Conservation (phyloP, 2,888 invertebrate genomes). For the Spicauda simplicius region DNA sequence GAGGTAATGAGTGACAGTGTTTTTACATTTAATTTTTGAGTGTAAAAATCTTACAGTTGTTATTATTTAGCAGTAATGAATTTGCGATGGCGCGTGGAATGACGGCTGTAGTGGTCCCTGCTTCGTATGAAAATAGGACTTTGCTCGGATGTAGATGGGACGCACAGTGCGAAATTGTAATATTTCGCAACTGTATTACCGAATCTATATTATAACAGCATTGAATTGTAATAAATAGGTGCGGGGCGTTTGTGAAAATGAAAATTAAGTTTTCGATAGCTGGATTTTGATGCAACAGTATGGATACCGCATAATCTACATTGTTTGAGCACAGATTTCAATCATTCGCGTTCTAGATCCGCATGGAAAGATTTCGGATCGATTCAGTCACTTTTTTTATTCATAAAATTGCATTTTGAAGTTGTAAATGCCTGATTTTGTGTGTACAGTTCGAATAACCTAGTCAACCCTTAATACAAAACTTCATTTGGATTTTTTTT, state of each 20-base stretch:
- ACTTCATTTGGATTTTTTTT: slow-evolving; percentile 81
- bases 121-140: slow-evolving; percentile 74
- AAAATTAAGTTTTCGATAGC: slow-evolving; percentile 74
- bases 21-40: not conserved
- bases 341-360: slow-evolving; percentile 39
- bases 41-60: not conserved
- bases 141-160: slow-evolving; percentile 61
- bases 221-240: slow-evolving; percentile 41
- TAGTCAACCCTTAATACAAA: slow-evolving; percentile 61
- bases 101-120: slow-evolving; percentile 61
- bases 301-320: slow-evolving; percentile 57
- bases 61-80: slow-evolving; percentile 43
- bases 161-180: slow-evolving; percentile 60
- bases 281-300: slow-evolving; percentile 51
- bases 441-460: slow-evolving; percentile 68
- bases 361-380: not conserved
- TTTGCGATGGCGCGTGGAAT: slow-evolving; percentile 76
- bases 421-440: slow-evolving; percentile 48
- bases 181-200: slow-evolving; percentile 57
- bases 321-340: slow-evolving; percentile 59
- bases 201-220: slow-evolving; percentile 43
- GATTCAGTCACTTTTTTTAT: slow-evolving; percentile 53
- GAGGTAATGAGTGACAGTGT: slow-evolving; percentile 44
- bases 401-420: slow-evolving; percentile 51
- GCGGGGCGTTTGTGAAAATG: slow-evolving; percentile 61